These are phyloP conservation scores for Meta bourneti DNA, from an alignment of 2,888 invertebrate species.

Conservation along the genomic window DNA sequence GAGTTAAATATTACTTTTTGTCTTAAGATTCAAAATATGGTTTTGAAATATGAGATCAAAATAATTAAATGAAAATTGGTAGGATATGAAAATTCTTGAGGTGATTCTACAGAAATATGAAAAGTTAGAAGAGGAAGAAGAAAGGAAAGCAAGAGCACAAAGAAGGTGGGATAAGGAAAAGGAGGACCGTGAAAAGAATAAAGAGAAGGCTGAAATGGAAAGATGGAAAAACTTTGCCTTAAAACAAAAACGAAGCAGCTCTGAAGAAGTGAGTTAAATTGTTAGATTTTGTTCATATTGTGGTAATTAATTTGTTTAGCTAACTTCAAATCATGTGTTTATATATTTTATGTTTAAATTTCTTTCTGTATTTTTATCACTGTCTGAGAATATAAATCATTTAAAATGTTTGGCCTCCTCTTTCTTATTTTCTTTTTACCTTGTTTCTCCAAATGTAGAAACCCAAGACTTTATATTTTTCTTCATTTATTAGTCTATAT, in stretches of 20 bases:
- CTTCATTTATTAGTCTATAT: no score
- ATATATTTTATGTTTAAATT: neutral
- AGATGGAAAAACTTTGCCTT: conserved; percentile 73
- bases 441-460: no score
- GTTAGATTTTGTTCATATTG: neutral
- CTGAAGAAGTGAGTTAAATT: conserved; percentile 63
- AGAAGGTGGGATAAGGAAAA: conserved; percentile 79
- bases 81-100: conserved; percentile 77
- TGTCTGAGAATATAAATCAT: neutral
- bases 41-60: conserved; percentile 20
- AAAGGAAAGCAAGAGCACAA: conserved; percentile 79
- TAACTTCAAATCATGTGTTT: neutral
- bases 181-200: conserved; percentile 79
- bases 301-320: neutral
- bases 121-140: conserved; percentile 79
- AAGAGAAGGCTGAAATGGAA: conserved; percentile 79
- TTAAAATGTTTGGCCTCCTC: no score
- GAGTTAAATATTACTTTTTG: no score
- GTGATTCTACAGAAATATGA: conserved; percentile 77
- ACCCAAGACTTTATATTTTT: no score
- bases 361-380: neutral
- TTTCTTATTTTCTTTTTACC: no score
- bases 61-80: conserved; percentile 55
- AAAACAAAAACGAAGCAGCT: conserved; percentile 73
- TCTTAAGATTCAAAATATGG: no score